Conservation (phyloP, 1,140 invertebrate species). For the Drosophila erecta region DNA sequence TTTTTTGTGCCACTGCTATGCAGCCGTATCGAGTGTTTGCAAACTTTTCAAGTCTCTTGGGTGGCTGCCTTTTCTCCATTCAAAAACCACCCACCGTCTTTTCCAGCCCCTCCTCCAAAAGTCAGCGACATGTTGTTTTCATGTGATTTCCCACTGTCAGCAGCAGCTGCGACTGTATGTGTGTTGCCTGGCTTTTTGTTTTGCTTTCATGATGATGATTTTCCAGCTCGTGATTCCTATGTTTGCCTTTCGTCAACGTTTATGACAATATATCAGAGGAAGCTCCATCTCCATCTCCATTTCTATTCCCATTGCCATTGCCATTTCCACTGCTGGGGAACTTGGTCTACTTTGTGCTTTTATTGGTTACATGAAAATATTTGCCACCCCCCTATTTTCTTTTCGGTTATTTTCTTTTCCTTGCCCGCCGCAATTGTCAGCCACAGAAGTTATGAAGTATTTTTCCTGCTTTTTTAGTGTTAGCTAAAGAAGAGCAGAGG, state of each 20-base stretch:
- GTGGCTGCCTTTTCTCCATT: constrained; percentile 17
- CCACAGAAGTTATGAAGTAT: constrained; percentile 75
- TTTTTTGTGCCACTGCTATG: constrained; percentile 2
- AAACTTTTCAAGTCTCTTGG: constrained; percentile 64
- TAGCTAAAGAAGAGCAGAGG: constrained; percentile 10
- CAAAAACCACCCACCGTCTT: background rate
- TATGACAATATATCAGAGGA: constrained; percentile 73
- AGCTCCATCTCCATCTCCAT: constrained; percentile 26
- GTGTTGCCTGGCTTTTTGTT: constrained; percentile 44
- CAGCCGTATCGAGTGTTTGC: constrained; percentile 37
- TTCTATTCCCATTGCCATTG: constrained; percentile 6
- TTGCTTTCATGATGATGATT: constrained; percentile 56
- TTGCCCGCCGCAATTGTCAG: constrained; percentile 71
- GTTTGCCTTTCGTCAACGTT: constrained; percentile 80
- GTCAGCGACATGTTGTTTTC: constrained; percentile 81
- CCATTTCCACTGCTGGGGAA: constrained; percentile 9
- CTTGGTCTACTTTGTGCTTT: constrained; percentile 69
- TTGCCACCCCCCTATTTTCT: constrained; percentile 44
- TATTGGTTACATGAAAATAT: constrained; percentile 78
- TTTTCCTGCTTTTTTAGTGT: constrained; percentile 42
- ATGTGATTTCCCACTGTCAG: constrained; percentile 71
- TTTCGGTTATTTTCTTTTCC: constrained; percentile 17
- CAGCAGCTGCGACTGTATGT: constrained; percentile 48
- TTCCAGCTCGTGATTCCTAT: constrained; percentile 75
- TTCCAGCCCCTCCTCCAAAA: constrained; percentile 9